A percentile compares a stretch with the other conserved stretches of the same genome.
These are phyloP conservation scores for Liasis olivaceus DNA, from an alignment of 2,797 vertebrate genomes.

Conservation along the genomic window DNA sequence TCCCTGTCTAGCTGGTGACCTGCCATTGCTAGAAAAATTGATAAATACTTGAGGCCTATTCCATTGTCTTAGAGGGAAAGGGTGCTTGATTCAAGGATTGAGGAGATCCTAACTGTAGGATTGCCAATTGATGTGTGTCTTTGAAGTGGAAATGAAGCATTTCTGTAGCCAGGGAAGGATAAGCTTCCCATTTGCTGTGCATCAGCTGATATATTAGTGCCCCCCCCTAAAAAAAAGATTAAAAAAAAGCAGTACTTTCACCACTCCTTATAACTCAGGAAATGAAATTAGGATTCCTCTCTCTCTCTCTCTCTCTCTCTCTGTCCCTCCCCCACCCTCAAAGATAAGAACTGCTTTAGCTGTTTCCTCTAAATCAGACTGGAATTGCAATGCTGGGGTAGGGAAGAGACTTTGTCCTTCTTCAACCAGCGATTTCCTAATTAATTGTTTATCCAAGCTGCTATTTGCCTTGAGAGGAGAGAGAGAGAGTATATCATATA, in stretches of 20 bases:
- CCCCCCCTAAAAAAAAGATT: not conserved
- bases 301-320: not conserved
- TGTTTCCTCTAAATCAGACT: not conserved
- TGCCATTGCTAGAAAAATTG: not conserved
- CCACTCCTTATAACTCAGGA: not conserved
- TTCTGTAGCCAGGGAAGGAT: not conserved
- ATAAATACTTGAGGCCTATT: not conserved
- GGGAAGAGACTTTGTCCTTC: not conserved
- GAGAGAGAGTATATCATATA: too few relatives aligned
- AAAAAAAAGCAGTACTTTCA: not conserved
- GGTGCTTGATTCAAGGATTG: not conserved
- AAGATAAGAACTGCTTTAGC: not conserved
- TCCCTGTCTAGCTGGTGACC: not conserved
- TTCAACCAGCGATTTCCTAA: not conserved
- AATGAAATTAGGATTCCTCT: too few relatives aligned
- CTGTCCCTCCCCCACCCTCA: not conserved
- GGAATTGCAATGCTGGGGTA: not conserved
- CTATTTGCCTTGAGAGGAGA: not conserved
- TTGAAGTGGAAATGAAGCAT: not conserved
- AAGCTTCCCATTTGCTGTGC: not conserved
- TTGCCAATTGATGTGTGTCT: not conserved
- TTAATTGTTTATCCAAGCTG: not conserved
- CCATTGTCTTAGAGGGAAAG: not conserved
- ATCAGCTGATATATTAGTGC: not conserved
- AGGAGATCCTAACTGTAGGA: not conserved